Base-by-base conservation (phyloP, 1,140 invertebrate genomes). In the Lysiphlebus fabarum region DNA sequence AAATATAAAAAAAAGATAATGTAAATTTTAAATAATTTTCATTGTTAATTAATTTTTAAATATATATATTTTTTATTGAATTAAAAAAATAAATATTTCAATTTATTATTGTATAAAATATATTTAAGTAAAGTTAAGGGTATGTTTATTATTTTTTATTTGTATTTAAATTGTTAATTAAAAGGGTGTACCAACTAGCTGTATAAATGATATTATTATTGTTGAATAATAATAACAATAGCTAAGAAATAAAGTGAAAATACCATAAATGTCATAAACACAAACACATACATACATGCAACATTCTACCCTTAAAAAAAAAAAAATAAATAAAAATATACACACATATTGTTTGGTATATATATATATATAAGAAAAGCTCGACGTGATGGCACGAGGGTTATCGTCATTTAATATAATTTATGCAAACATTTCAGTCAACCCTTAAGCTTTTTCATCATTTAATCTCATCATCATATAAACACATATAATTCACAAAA, bases 381-480 rank as follows among this genome's bases (percentile, higher is more conserved):
- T 51, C 49, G 38, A 33, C 11, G 49, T 36, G 36, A 51, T 10
- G 49, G 49, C 11, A 36, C 49, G 36, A 51, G 34, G 49, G 49
- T 51, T 51, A 51, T 37, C 49, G 49, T 51, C 49, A 51, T 33
- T 36, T 51, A 37, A 51, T 36, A 37, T 51, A 51, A 51, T 51
- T 37, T 51, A 51, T 51, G 49, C 49, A 51, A 51, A 51, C 49
- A 10, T 38, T 51, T 34, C 49, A 51, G 36, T n/a, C 49, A 7
- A 14, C 10, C 49, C 10, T 51, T 8, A 37, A n/a, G 33, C 38
- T 37, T 36, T 34, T 40, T 7, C 14, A 33, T 51, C 49, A 37
- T 36, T 38, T 33, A 6, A 11, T n/a, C 49, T 38, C 26, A 11
- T 10, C 7, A 11, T 1, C 48, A n/a, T n/a, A 33, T 51, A 33